These are phyloP conservation scores for Scolopax bukidnonensis DNA, from an alignment of 2,797 vertebrate genomes.

Conservation along the genomic window DNA sequence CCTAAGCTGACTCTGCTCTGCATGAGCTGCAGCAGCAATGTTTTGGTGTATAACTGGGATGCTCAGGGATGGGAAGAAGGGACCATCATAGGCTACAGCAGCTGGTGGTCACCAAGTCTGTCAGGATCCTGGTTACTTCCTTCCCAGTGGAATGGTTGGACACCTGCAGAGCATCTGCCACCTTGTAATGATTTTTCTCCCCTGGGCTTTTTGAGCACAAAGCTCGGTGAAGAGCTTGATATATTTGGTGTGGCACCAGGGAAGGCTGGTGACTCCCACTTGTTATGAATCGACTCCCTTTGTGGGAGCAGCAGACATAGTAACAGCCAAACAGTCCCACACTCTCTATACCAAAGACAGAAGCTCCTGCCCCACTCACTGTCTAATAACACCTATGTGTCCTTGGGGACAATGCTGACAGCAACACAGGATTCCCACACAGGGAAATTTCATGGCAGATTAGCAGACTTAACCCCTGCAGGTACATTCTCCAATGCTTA, in stretches of 20 bases:
- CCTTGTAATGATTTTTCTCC: neutral
- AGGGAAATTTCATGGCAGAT: neutral
- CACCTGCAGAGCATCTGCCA: neutral
- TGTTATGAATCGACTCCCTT: neutral
- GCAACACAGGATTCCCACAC: neutral
- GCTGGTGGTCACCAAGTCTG: neutral
- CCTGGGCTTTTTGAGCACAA: neutral
- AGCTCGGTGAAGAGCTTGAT: neutral
- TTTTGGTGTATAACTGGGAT: neutral
- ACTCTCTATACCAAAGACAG: neutral
- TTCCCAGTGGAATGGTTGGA: neutral
- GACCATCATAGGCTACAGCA: neutral
- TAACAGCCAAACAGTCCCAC: neutral
- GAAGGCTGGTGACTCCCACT: neutral
- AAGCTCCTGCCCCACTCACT: neutral
- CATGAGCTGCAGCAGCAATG: neutral
- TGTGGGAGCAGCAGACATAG: neutral
- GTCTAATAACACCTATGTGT: neutral
- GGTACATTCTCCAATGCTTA: slow-evolving; percentile 12
- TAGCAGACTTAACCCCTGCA: neutral
- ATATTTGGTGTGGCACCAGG: neutral
- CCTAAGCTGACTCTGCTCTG: neutral
- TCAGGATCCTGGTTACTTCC: neutral
- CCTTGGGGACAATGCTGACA: neutral
- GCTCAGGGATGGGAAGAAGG: neutral